phyloP scores from a whole-genome alignment of 53 echinoderm and acorn worm species.

The Glandiceps talaboti region DNA sequence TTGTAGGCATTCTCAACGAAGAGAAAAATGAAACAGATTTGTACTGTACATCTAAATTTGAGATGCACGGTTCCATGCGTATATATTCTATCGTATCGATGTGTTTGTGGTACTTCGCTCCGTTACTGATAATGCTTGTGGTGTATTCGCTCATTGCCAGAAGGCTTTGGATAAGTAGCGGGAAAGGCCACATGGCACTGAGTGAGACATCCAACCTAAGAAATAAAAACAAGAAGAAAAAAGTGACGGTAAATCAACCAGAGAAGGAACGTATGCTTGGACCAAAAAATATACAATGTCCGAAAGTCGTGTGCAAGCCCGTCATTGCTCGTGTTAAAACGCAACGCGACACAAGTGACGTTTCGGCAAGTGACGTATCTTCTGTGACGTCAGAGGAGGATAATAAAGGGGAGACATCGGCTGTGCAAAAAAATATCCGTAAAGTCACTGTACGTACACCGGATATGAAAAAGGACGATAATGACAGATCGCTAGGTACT shows the following conservation, averaged over 20 bases:
- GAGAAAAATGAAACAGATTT: conserved; percentile 2
- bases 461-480: background rate
- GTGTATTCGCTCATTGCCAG: conserved; percentile 54
- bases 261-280: background rate
- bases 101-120: conserved; percentile 47
- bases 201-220: background rate
- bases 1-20: background rate
- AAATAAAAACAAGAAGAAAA: conserved; percentile 1
- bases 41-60: conserved; percentile 6
- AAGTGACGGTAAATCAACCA: background rate
- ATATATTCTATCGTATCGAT: conserved; percentile 22
- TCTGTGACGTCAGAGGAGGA: background rate
- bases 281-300: no score
- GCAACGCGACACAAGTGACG: background rate
- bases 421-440: background rate
- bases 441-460: no score
- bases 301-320: background rate
- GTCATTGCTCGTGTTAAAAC: background rate
- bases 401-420: background rate
- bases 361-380: background rate
- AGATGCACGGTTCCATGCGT: background rate
- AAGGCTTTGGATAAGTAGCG: conserved; percentile 52
- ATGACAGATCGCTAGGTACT: background rate
- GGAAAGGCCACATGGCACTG: conserved; percentile 22
- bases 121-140: conserved; percentile 51